phyloP scores from a whole-genome alignment of 2,113 vertebrate genomes.

The Vanacampus margaritifer region DNA sequence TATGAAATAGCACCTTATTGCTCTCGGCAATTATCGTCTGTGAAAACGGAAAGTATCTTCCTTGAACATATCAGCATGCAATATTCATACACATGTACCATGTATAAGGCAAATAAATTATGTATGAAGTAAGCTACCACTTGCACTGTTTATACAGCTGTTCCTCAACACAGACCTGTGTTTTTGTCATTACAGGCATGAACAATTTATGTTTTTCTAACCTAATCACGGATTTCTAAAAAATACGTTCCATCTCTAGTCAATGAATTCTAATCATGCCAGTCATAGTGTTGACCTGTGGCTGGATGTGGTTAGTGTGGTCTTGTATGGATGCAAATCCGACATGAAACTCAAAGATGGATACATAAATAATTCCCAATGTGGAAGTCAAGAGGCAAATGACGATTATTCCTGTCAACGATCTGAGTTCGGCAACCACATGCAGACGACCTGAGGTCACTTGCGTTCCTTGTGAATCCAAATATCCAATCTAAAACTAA shows the following conservation, averaged over 20 bases:
- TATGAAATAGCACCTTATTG: background rate
- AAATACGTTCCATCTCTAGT: background rate
- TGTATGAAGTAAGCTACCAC: background rate
- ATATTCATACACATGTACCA: slow-evolving; percentile 2
- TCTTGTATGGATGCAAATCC: background rate
- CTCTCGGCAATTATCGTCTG: background rate
- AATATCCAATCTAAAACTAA: background rate
- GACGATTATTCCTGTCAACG: background rate
- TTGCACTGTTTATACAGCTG: background rate
- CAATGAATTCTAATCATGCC: background rate
- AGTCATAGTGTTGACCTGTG: background rate
- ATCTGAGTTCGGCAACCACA: background rate
- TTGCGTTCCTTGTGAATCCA: background rate
- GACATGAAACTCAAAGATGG: background rate
- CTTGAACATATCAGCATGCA: background rate
- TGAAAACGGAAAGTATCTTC: background rate
- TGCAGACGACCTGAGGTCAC: background rate
- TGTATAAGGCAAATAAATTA: background rate
- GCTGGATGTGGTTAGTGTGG: background rate
- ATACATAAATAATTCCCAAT: background rate
- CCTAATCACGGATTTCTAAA: background rate
- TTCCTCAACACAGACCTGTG: background rate
- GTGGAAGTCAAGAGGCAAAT: background rate
- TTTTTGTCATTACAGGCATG: background rate
- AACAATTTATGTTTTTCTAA: background rate